Percentiles rank a stretch among this genome's conserved stretches.
These are phyloP conservation scores for Xanthorhoe spadicearia DNA, from an alignment of 2,888 invertebrate species.

Conservation along the genomic window DNA sequence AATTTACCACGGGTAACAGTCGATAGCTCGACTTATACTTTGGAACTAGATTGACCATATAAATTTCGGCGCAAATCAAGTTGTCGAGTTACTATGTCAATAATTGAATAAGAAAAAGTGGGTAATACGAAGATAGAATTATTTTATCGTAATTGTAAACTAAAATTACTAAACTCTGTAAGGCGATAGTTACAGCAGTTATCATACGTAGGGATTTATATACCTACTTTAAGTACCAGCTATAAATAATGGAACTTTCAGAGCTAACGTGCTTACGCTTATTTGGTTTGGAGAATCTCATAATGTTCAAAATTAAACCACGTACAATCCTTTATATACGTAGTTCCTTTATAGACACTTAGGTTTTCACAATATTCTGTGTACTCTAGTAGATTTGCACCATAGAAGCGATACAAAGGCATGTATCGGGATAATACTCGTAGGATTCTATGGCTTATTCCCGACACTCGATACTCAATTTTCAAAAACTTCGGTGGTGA, in stretches of 20 bases:
- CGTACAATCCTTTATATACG: not conserved
- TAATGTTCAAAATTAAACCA: constrained; percentile 3
- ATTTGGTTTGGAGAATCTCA: not conserved
- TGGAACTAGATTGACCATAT: not conserved
- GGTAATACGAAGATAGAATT: too few species aligned
- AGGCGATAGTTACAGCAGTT: not conserved
- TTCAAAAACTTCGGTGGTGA: too few species aligned
- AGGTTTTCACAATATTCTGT: not conserved
- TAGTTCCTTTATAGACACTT: not conserved
- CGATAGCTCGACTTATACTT: constrained; percentile 3
- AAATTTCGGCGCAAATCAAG: not conserved
- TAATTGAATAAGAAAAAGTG: too few species aligned
- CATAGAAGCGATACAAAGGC: not conserved
- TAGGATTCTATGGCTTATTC: not conserved
- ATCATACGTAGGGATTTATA: not conserved
- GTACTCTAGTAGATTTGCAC: not conserved
- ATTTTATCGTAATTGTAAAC: not conserved
- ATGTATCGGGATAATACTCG: not conserved
- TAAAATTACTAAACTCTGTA: not conserved
- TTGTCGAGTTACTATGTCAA: not conserved
- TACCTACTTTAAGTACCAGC: not conserved
- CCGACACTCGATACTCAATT: not conserved
- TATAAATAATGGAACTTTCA: not conserved
- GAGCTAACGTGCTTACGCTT: not conserved
- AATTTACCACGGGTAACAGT: constrained; percentile 13